These are phyloP conservation scores for Papilio xuthus DNA, from an alignment of 1,140 invertebrate species.

Conservation along the genomic window DNA sequence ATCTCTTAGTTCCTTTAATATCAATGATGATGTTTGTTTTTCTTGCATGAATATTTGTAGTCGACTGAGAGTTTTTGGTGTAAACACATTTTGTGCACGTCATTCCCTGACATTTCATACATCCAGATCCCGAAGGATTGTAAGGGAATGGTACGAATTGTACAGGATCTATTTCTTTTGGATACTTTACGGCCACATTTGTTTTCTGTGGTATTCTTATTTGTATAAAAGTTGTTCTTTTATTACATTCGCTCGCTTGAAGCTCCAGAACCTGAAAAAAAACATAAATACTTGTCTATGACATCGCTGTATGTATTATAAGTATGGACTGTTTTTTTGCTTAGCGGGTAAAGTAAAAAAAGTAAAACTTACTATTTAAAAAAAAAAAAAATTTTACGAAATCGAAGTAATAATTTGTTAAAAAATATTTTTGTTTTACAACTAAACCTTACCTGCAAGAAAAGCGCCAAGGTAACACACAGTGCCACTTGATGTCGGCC, in stretches of 20 bases:
- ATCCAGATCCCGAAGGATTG: constrained; percentile 26
- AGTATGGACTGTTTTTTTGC: neutral
- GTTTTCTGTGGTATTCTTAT: constrained; percentile 50
- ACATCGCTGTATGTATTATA: too few relatives aligned
- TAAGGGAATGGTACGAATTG: constrained; percentile 52
- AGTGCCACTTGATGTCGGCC: constrained; percentile 44
- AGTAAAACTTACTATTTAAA: too few relatives aligned
- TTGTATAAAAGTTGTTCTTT: constrained; percentile 50
- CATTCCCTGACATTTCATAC: constrained; percentile 32
- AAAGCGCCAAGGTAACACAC: constrained; percentile 42
- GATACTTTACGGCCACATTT: constrained; percentile 53
- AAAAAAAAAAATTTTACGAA: neutral
- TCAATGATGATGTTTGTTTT: constrained; percentile 40
- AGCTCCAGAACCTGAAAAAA: constrained; percentile 48
- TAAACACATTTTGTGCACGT: constrained; percentile 23
- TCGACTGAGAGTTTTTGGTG: constrained; percentile 10
- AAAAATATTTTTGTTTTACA: constrained; percentile 21
- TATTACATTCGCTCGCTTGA: constrained; percentile 47
- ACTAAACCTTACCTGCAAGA: constrained; percentile 55
- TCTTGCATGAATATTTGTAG: neutral
- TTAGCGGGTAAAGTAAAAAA: neutral
- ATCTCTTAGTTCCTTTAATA: constrained; percentile 17
- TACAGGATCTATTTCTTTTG: constrained; percentile 44
- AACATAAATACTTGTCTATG: neutral
- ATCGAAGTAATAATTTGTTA: neutral